phyloP scores from a whole-genome alignment of 2,888 invertebrate species.

The Andrena hattorfiana region DNA sequence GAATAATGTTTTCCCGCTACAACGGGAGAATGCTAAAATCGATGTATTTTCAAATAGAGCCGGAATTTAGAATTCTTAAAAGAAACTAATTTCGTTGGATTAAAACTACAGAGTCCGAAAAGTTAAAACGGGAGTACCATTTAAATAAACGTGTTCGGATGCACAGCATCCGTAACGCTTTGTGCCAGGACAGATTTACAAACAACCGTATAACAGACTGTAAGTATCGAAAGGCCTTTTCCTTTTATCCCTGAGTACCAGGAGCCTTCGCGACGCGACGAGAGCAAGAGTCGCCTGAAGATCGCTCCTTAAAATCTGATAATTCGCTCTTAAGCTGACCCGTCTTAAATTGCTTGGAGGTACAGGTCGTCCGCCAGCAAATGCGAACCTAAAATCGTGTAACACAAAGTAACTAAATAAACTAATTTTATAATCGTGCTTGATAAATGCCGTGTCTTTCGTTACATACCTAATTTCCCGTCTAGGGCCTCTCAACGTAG shows the following conservation, averaged over 20 bases:
- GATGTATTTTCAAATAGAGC: conserved; percentile 26
- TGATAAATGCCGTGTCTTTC: conserved; percentile 18
- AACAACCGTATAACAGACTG: conserved; percentile 69
- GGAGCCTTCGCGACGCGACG: conserved; percentile 81
- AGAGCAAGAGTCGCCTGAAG: conserved; percentile 81
- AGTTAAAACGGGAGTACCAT: not conserved
- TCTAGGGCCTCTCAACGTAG: conserved; percentile 79
- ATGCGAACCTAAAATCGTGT: conserved; percentile 79
- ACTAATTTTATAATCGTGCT: not conserved
- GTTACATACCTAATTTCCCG: conserved; percentile 81
- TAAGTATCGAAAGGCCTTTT: conserved; percentile 75
- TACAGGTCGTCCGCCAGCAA: conserved; percentile 83
- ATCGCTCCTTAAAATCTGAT: conserved; percentile 82
- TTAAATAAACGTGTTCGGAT: conserved; percentile 14
- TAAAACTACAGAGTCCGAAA: not conserved
- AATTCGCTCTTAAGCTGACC: conserved; percentile 82
- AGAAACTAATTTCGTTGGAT: conserved; percentile 4
- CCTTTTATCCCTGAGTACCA: conserved; percentile 80
- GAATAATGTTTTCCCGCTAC: conserved; percentile 35
- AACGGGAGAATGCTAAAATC: conserved; percentile 40
- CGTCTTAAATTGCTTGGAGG: conserved; percentile 81
- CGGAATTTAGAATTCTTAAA: conserved; percentile 2
- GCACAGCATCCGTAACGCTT: conserved; percentile 28
- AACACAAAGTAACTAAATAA: not conserved
- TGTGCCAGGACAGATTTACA: conserved; percentile 42